Evolutionary conservation across 2,113 vertebrate species (phyloP).

Genomic region (Dendropsophus ebraccatus): DNA sequence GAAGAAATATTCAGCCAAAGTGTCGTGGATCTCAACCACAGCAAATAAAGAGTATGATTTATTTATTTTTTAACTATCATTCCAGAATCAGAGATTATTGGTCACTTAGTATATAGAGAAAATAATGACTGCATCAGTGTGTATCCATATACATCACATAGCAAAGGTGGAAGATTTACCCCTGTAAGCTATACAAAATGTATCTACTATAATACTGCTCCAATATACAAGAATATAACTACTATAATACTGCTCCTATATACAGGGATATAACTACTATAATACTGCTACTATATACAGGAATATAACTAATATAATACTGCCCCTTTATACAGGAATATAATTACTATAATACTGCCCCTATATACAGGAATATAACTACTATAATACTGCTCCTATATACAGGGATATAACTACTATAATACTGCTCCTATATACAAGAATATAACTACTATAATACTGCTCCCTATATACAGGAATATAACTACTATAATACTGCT

Average conservation of each 20-base stretch:
- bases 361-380: background rate
- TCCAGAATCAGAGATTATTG: background rate
- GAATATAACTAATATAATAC: background rate
- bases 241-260: constrained; percentile 13
- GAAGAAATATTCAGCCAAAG: background rate
- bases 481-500: constrained; percentile 1
- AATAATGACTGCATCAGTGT: too few relatives aligned
- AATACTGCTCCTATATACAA: background rate
- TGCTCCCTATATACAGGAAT: background rate
- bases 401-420: background rate
- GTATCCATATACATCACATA: too few relatives aligned
- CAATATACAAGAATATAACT: background rate
- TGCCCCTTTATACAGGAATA: background rate
- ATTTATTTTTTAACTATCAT: background rate
- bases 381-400: background rate
- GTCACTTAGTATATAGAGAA: too few relatives aligned
- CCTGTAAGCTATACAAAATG: constrained; percentile 21
- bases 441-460: constrained; percentile 24
- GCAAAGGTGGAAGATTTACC: too few relatives aligned
- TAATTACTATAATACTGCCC: background rate
- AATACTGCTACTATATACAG: background rate
- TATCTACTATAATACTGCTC: constrained; percentile 9
- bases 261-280: constrained; percentile 17
- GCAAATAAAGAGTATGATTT: background rate
- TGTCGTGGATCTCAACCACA: background rate